phyloP scores from a whole-genome alignment of 2,797 vertebrate species.

The Thripadectes ignobilis region DNA sequence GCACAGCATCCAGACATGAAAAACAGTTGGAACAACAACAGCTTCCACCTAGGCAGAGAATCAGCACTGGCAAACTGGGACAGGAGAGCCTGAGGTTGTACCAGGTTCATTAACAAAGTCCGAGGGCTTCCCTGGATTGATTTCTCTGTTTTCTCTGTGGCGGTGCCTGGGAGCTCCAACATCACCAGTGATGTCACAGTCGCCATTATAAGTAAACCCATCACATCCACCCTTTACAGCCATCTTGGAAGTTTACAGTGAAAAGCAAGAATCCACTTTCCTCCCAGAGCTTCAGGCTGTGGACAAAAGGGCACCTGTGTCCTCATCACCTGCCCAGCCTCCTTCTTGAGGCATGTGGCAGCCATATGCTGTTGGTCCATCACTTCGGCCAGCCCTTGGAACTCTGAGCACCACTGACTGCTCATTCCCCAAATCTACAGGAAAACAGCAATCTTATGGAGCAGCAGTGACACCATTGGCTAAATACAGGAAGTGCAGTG shows the following conservation, averaged over 20 bases:
- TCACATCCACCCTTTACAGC: background rate
- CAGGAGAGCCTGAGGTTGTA: background rate
- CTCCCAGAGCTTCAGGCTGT: background rate
- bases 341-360: rapidly evolving
- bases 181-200: rapidly evolving
- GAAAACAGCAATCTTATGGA: constrained; percentile 44
- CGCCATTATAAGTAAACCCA: background rate
- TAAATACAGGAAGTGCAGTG: constrained; percentile 63
- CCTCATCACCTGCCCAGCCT: background rate
- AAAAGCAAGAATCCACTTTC: background rate
- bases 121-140: background rate
- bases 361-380: rapidly evolving
- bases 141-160: background rate
- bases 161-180: rapidly evolving
- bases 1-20: background rate
- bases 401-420: rapidly evolving
- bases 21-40: background rate
- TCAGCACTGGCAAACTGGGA: background rate
- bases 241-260: background rate
- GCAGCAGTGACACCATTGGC: constrained; percentile 75
- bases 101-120: background rate
- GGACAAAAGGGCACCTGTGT: background rate
- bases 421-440: background rate
- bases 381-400: background rate
- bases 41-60: background rate